Base-by-base conservation (phyloP, 2,113 vertebrate species). In the Sciurus niger region DNA sequence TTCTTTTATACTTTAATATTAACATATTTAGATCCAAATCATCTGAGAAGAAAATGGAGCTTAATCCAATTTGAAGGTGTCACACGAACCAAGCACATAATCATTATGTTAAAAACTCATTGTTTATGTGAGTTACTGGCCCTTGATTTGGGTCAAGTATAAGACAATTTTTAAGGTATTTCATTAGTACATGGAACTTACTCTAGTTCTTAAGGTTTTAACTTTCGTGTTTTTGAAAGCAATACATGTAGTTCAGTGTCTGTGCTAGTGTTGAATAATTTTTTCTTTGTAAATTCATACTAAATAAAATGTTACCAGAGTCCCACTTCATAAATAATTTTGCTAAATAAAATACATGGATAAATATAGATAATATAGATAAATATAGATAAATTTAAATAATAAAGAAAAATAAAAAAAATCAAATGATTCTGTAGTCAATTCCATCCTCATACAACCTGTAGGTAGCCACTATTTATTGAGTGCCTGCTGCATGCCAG, bases 181-280 rank as follows among this genome's bases (percentile, higher is more conserved):
- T 48, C 51, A 24, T 32, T 32, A 37, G 28, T 22, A n/a, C 7
- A 5, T 63, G 46, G 70, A 4, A 80, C 32, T 18, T 85, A 24
- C 20, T 11, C 0, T 89, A 6, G 34, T 6, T 72, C 40, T 93
- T 79, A 63, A 85, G 43, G n/a, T 86, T 84, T 89, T 63, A 24
- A 24, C 9, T 79, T 97, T 74, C 22, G 43, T 79, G 37, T 40
- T 90, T 94, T 87, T 79, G 16, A 82, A 77, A 84, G 7, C 60
- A 76, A 63, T 20, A 24, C 2, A 18, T 24, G 18, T n/a, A 68
- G 30, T 34, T 76, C 72, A 63, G 14, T 78, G 77, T 46, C 37
- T 77, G 24, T 53, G 20, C 32, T 90, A 46, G 28, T 8, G 14
- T 17, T 86, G 28, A 86, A 87, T 67, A 68, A 25, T 13, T 2